phyloP scores from a whole-genome alignment of 1,140 invertebrate species.

The Coptotermes formosanus region DNA sequence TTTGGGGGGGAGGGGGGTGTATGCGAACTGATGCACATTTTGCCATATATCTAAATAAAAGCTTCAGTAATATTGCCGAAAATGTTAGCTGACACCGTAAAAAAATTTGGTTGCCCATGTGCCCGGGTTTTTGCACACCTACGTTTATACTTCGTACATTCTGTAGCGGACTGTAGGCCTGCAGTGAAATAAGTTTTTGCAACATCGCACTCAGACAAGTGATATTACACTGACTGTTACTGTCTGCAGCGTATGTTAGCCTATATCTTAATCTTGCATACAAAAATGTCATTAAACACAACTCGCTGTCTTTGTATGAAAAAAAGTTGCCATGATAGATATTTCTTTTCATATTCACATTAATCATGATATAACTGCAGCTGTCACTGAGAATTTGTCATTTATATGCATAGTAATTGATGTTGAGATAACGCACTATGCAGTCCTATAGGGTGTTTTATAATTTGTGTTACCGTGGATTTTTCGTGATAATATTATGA shows the following conservation, averaged over 20 bases:
- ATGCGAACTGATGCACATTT: no score
- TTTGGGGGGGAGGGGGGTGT: no score
- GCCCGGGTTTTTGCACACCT: no score
- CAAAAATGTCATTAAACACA: background rate
- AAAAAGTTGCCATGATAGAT: background rate
- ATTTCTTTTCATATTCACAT: background rate
- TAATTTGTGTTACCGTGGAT: background rate
- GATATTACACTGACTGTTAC: background rate
- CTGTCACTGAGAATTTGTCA: constrained; percentile 11
- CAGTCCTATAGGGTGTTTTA: background rate
- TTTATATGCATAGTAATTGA: constrained; percentile 3
- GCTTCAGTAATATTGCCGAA: no score
- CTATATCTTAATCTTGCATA: background rate
- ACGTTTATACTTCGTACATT: no score
- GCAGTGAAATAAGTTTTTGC: no score
- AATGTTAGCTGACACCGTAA: no score
- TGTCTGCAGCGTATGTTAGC: background rate
- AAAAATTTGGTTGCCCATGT: no score
- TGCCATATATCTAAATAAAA: no score
- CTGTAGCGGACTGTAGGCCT: no score
- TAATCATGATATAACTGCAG: constrained; percentile 15
- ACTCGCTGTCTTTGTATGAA: background rate
- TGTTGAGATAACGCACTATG: background rate
- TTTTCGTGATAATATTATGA: no score
- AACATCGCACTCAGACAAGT: background rate